Conservation (phyloP, 1,140 invertebrate genomes). For the Ostrea denselamellosa region DNA sequence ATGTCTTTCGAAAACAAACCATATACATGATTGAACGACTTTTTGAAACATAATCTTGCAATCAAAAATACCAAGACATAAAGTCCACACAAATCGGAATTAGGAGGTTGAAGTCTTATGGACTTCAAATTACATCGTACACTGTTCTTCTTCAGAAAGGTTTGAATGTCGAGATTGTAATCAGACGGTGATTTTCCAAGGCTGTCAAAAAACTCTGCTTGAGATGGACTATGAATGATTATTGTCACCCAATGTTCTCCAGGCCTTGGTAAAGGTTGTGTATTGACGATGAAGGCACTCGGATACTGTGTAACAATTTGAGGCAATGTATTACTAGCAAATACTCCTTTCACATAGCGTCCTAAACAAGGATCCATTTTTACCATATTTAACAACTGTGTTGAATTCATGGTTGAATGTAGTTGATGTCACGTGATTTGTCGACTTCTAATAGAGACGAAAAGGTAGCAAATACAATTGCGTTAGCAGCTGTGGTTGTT, state of each 20-base stretch:
- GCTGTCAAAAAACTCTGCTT: slow-evolving; percentile 48
- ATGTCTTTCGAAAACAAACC: neutral
- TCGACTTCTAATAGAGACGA: slow-evolving; percentile 42
- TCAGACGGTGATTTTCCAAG: slow-evolving; percentile 45
- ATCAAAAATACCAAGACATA: slow-evolving; percentile 41
- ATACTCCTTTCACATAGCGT: slow-evolving; percentile 40
- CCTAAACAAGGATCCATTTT: neutral
- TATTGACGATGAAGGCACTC: slow-evolving; percentile 42
- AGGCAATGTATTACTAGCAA: slow-evolving; percentile 46
- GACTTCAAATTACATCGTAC: slow-evolving; percentile 19
- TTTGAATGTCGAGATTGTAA: slow-evolving; percentile 21
- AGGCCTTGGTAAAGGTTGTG: slow-evolving; percentile 18
- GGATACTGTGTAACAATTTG: slow-evolving; percentile 22
- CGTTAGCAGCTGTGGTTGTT: slow-evolving; percentile 38
- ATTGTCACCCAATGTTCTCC: slow-evolving; percentile 52
- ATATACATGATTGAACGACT: slow-evolving; percentile 20
- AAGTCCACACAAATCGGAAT: slow-evolving; percentile 40
- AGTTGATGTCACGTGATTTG: slow-evolving; percentile 48
- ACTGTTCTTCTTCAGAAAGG: slow-evolving; percentile 25
- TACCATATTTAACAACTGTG: neutral
- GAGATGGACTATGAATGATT: neutral
- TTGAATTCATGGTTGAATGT: slow-evolving; percentile 41
- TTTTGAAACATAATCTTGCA: slow-evolving; percentile 43
- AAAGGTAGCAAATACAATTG: slow-evolving; percentile 42
- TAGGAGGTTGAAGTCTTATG: slow-evolving; percentile 23